Evolutionary conservation across 2,797 vertebrate genomes (phyloP), one percentile per base, ranked within the genome.

Genomic region (Delichon dasypus): DNA sequence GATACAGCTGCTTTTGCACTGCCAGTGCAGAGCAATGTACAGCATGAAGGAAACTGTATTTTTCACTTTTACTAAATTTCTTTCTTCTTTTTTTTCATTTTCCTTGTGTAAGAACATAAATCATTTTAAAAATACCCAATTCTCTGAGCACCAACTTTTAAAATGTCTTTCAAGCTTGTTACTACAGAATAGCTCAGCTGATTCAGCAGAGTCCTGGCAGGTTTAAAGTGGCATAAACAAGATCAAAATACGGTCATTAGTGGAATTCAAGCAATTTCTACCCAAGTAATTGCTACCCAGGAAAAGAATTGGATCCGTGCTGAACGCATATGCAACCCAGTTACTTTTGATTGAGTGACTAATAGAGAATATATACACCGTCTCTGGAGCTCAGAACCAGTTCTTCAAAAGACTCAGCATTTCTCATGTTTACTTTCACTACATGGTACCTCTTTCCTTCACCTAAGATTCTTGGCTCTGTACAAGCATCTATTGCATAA

Each of bases 361-460:
- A 76, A 61, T 26, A 82, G 16, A 27, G 42, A 73, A 77, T 74
- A 93, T 45, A 82, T 6, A 40, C 4, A 1, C 21, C 58, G 32
- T 82, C 81, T 80, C 55, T 88, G 71, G 30, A 81, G 50, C 18
- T 94, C 89, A 79, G 51, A 79, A 40, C 12, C 53, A 83, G 45
- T 54, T 91, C 81, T 87, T 93, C 85, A 85, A 93, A 93, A 82
- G 64, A 54, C 16, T 85, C 64, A 32, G 27, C 3, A 0, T 71
- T 93, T 87, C 42, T 93, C 64, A 44, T 76, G 20, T 94, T 92
- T 78, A 71, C 57, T 90, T 94, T 82, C 68, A 76, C 58, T 93
- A 27, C 61, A 45, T 58, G 61, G 58, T 91, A 93, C 89, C 67
- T 85, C 80, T 85, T 93, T 38, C 36, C 85, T 90, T 88, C 67